Base-by-base conservation (phyloP, 2,797 vertebrate species). In the Trachurus trachurus region DNA sequence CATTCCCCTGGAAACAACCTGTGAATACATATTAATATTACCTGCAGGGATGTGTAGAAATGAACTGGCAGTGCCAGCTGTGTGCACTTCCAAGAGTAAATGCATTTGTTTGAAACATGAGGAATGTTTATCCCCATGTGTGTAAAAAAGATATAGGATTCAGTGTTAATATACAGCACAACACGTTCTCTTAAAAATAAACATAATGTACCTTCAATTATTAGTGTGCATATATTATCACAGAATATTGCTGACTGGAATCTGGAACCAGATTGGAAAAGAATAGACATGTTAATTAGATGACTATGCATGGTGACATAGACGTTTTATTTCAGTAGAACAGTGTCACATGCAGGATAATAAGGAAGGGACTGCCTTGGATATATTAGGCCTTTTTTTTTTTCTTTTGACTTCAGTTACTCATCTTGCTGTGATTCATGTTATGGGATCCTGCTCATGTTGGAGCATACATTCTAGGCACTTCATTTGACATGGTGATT, bases 1-100 rank as follows among this genome's bases (percentile, higher is more conserved):
- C 47, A 65, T 84, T 85, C 66, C 85, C 89, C 53, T 84, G 75
- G 85, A 83, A 88, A 91, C 89, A 83, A 64, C 69, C 78, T 79
- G 79, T 85, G 88, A 85, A 90, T 87, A 40, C 66, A 79, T 68
- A 81, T 87, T 62, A 81, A 79, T 68, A 81, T 87, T 62, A 81
- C 63, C 61, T 49, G 49, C 34, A 65, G 66, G 59, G 66, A 68
- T 77, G 52, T 71, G 59, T 31, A 22, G 59, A 69, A 82, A 78
- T 54, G n/a, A 39, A 68, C 9, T 29, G 22, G 53, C 49, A 68
- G 1, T 53, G 58, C 52, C 62, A 42, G 16, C 29, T 61, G 1
- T 0, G 16, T 61, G 17, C 64, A 56, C 78, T 81, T 64, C 64
- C n/a, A 52, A 19, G n/a, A 63, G 4, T 9, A 17, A 66, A 22